These are phyloP conservation scores for Leucosticte australis DNA, from an alignment of 2,113 vertebrate species.

Conservation along the genomic window DNA sequence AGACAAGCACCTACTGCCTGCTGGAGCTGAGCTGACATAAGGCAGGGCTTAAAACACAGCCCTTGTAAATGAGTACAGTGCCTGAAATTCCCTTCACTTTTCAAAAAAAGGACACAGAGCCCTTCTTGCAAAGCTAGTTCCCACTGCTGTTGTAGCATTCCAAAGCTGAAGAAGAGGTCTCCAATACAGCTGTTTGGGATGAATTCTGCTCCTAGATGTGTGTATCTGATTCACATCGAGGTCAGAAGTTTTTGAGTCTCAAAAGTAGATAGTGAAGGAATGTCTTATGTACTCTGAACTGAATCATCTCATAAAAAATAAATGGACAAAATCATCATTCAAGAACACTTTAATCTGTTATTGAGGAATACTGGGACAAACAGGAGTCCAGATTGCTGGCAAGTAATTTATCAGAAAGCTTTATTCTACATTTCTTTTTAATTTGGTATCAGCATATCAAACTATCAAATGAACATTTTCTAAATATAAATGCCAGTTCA, in stretches of 20 bases:
- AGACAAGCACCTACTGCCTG: background rate
- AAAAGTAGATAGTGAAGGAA: background rate
- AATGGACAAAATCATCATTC: background rate
- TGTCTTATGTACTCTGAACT: background rate
- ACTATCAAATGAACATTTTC: background rate
- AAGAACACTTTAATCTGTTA: background rate
- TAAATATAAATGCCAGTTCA: background rate
- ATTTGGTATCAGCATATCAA: background rate
- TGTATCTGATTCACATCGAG: background rate
- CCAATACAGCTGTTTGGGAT: background rate
- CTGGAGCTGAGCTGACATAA: background rate
- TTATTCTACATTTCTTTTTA: background rate
- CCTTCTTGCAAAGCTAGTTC: background rate
- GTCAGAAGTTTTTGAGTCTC: background rate
- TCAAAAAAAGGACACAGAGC: background rate
- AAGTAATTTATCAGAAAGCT: background rate
- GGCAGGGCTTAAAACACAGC: background rate
- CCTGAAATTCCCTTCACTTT: background rate
- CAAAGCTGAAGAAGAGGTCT: background rate
- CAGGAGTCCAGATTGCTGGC: background rate
- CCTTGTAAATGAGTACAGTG: background rate
- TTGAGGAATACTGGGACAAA: background rate
- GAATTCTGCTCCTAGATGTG: background rate
- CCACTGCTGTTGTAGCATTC: background rate
- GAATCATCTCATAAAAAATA: conserved; percentile 12